Conservation (phyloP, 2,888 invertebrate genomes). For the Resseliella maxima region DNA sequence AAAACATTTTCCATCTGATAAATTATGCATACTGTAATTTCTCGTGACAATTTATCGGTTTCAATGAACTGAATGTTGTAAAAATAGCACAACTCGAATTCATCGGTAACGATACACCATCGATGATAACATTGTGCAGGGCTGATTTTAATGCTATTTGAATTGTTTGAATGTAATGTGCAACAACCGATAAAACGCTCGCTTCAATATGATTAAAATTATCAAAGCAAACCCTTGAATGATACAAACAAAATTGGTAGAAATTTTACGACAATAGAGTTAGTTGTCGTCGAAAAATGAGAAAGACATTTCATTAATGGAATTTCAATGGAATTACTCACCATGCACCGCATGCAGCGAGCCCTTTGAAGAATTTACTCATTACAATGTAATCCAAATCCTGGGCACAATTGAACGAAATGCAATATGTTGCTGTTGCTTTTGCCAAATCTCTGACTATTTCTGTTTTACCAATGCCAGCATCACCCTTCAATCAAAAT, state of each 20-base stretch:
- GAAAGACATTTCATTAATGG: too few species aligned
- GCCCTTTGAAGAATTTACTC: conserved; percentile 89
- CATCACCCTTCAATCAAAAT: conserved; percentile 71
- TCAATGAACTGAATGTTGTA: conserved; percentile 73
- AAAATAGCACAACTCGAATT: conserved; percentile 92
- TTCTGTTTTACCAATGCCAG: conserved; percentile 90
- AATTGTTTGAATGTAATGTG: conserved; percentile 94
- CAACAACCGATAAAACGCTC: conserved; percentile 93
- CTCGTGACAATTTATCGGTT: conserved; percentile 35
- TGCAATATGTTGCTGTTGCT: conserved; percentile 95
- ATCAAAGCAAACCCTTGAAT: conserved; percentile 80
- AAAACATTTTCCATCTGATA: not conserved
- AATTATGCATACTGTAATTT: conserved; percentile 51
- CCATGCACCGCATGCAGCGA: conserved; percentile 55
- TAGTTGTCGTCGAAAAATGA: too few species aligned
- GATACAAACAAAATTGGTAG: not conserved
- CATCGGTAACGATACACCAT: conserved; percentile 86
- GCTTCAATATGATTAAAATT: conserved; percentile 95
- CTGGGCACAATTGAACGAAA: conserved; percentile 96
- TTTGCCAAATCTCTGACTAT: conserved; percentile 96
- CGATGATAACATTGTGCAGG: conserved; percentile 81
- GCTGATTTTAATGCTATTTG: conserved; percentile 89
- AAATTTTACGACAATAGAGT: not conserved
- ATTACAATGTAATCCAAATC: conserved; percentile 93
- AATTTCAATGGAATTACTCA: too few species aligned